Evolutionary conservation across 2,888 invertebrate genomes (phyloP), one percentile per base, ranked within the genome.

Genomic region (Noctua janthe): DNA sequence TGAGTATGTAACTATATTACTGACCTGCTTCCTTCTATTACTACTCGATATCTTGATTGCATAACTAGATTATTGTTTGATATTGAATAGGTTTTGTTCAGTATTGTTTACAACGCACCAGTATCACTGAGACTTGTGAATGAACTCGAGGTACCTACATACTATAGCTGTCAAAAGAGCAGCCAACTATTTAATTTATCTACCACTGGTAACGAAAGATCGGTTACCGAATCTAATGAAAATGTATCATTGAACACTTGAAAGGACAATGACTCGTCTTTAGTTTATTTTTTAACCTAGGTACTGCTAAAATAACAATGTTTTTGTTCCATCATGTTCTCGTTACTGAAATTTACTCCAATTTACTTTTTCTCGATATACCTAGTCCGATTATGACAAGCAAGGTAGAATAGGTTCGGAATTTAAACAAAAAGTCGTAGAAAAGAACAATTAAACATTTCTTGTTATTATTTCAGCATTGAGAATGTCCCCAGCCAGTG

Each of bases 121-220:
- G 39, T 20, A 71, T 70, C 83, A 71, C 73, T 71, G 78, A 71
- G n/a, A 67, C 35, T 86, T 49, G 62, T 76, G 81, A 87, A 85
- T 87, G 82, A 83, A 81, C 59, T 71, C 74, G 49, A 76, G 23
- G 35, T 71, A 66, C 7, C 43, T 43, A 66, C 67, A 43, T 74
- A 67, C 56, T 72, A 8, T 35, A 39, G 47, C 84, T 83, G 84
- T 76, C 80, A 76, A 1, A 20, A 39, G 8, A 5, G 35, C 0
- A 71, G 87, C 87, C 85, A 87, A 84, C 54, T 72, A 86, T 84
- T 78, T 82, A 35, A 86, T 75, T 78, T 59, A 75, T 70, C 29
- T 64, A 35, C n/a, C 10, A n/a, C 10, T 74, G 6, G 47, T 15
- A 66, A 70, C 43, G 67, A 84, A 69, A 39, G 76, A 83, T 81